Evolutionary conservation across 2,113 vertebrate genomes (phyloP).

Genomic region (Ammodytes dubius): DNA sequence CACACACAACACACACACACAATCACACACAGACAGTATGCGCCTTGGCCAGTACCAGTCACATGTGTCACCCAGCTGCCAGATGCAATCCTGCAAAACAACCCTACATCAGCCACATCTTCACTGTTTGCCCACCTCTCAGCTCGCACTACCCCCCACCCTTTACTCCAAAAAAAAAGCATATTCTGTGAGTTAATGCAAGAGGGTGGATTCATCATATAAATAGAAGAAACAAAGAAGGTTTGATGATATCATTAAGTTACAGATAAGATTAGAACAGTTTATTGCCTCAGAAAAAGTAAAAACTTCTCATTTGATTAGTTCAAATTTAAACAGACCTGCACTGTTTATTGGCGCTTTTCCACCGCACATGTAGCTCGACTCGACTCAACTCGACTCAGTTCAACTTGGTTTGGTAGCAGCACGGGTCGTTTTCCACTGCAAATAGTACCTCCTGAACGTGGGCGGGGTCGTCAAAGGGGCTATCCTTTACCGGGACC

Average conservation of each 20-base stretch:
- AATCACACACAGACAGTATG: slow-evolving; percentile 44
- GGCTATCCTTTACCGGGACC: too few relatives aligned
- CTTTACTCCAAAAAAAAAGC: slow-evolving; percentile 6
- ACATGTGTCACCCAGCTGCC: slow-evolving; percentile 54
- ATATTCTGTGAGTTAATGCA: slow-evolving; percentile 10
- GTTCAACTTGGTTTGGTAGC: too few relatives aligned
- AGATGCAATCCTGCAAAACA: slow-evolving; percentile 49
- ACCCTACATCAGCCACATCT: slow-evolving; percentile 15
- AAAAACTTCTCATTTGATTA: slow-evolving; percentile 6
- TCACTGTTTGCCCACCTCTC: slow-evolving; percentile 62
- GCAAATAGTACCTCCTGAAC: too few relatives aligned
- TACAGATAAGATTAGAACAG: slow-evolving; percentile 13
- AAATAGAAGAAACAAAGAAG: slow-evolving; percentile 13
- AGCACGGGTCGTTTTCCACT: too few relatives aligned
- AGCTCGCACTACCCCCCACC: slow-evolving; percentile 39
- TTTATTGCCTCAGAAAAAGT: slow-evolving; percentile 19
- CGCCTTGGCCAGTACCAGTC: slow-evolving; percentile 51
- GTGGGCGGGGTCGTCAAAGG: too few relatives aligned
- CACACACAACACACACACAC: slow-evolving; percentile 27
- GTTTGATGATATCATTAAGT: not conserved
- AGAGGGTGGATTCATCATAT: slow-evolving; percentile 20
- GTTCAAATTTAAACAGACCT: slow-evolving; percentile 5
- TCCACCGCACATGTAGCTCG: too few relatives aligned
- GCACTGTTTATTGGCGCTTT: not conserved
- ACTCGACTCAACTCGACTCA: too few relatives aligned